phyloP scores from a whole-genome alignment of 1,140 invertebrate species.

The Maniola jurtina region DNA sequence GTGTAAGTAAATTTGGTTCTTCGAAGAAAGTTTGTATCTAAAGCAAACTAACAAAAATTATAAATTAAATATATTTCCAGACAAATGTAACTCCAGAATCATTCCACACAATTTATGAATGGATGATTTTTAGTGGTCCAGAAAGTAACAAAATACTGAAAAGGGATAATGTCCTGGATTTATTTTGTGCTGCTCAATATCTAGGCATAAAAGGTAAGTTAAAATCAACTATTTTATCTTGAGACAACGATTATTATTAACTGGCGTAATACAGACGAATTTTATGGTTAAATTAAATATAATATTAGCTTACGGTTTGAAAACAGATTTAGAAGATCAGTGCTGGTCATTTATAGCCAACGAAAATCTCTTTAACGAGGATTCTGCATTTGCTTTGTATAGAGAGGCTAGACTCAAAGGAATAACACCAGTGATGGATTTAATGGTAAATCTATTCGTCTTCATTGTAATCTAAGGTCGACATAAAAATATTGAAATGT shows the following conservation, averaged over 20 bases:
- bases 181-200: slow-evolving; percentile 84
- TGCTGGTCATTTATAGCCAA: slow-evolving; percentile 86
- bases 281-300: background rate
- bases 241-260: background rate
- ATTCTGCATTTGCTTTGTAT: slow-evolving; percentile 84
- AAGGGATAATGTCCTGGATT: slow-evolving; percentile 83
- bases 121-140: slow-evolving; percentile 83
- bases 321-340: slow-evolving; percentile 84
- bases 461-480: too few species aligned
- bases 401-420: slow-evolving; percentile 80
- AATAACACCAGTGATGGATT: slow-evolving; percentile 81
- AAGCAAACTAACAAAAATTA: background rate
- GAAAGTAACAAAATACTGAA: slow-evolving; percentile 81
- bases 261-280: background rate
- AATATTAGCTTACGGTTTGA: background rate
- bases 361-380: slow-evolving; percentile 83
- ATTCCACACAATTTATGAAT: slow-evolving; percentile 85
- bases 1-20: slow-evolving; percentile 41
- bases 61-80: slow-evolving; percentile 50
- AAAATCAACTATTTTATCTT: too few species aligned
- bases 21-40: background rate
- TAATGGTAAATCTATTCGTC: slow-evolving; percentile 80
- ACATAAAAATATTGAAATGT: background rate
- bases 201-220: slow-evolving; percentile 81
- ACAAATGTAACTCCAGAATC: slow-evolving; percentile 79